These are phyloP conservation scores for Enchytraeus crypticus DNA, from an alignment of 2,888 invertebrate species.

Conservation along the genomic window DNA sequence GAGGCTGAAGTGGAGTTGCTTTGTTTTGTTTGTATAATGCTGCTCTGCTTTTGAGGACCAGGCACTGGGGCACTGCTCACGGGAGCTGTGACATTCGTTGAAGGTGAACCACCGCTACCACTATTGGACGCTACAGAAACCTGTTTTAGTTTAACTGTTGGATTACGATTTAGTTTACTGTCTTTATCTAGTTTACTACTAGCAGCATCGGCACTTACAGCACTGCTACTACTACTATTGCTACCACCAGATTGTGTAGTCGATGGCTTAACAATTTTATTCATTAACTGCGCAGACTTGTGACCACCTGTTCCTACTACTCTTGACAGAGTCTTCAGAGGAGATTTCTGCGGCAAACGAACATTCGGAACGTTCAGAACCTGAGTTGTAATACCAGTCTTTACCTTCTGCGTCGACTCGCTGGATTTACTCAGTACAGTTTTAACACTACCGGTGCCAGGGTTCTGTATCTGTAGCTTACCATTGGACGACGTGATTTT, in stretches of 20 bases:
- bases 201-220: too few species aligned
- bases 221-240: too few species aligned
- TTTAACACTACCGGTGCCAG: background rate
- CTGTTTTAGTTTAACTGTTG: conserved; percentile 5
- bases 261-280: too few species aligned
- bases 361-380: background rate
- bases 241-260: background rate
- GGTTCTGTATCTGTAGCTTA: conserved; percentile 4
- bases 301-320: background rate
- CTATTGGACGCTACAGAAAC: background rate
- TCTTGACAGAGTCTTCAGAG: background rate
- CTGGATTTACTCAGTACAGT: too few species aligned
- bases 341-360: background rate
- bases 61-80: background rate
- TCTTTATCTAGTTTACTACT: background rate
- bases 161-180: background rate
- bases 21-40: background rate
- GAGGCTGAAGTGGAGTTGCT: background rate
- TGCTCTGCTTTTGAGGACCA: background rate
- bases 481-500: conserved; percentile 4
- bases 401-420: background rate
- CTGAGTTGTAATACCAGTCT: background rate
- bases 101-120: background rate
- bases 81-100: background rate
- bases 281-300: too few species aligned